phyloP scores from a whole-genome alignment of 2,113 vertebrate species.

The Saguinus midas region DNA sequence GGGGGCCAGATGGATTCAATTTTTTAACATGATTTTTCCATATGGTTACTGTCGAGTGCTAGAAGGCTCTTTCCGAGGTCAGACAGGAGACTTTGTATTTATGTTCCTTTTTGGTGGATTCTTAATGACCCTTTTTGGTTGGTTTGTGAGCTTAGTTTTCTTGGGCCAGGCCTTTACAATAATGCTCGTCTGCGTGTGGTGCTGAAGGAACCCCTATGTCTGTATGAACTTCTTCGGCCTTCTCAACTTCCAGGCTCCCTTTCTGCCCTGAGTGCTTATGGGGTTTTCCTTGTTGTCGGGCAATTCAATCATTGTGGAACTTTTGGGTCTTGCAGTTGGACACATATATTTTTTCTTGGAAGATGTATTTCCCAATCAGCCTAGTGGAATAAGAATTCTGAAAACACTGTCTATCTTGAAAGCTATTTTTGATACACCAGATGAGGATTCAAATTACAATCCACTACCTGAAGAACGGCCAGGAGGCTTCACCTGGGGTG shows the following conservation, averaged over 20 bases:
- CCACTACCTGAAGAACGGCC: slow-evolving; percentile 95
- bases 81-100: slow-evolving; percentile 98
- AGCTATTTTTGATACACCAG: slow-evolving; percentile 94
- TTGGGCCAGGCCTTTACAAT: slow-evolving; percentile 98
- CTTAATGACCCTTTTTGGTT: slow-evolving; percentile 96
- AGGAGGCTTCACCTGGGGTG: slow-evolving; percentile 95
- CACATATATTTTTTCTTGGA: slow-evolving; percentile 98
- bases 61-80: slow-evolving; percentile 97
- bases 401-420: slow-evolving; percentile 95
- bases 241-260: slow-evolving; percentile 83
- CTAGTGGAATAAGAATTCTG: slow-evolving; percentile 95
- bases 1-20: slow-evolving; percentile 98
- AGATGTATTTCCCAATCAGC: slow-evolving; percentile 98
- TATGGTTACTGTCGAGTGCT: slow-evolving; percentile 99
- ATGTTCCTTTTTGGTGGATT: slow-evolving; percentile 99
- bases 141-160: slow-evolving; percentile 97
- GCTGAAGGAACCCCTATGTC: slow-evolving; percentile 96
- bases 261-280: slow-evolving; percentile 98
- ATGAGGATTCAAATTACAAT: slow-evolving; percentile 97
- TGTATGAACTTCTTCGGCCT: slow-evolving; percentile 99
- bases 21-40: slow-evolving; percentile 99
- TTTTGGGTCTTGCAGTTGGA: slow-evolving; percentile 95
- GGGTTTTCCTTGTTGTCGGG: slow-evolving; percentile 96
- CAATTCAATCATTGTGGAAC: slow-evolving; percentile 88
- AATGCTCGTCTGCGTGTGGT: slow-evolving; percentile 99